Evolutionary conservation across 2,113 vertebrate species (phyloP).

Genomic region (Colius striatus): DNA sequence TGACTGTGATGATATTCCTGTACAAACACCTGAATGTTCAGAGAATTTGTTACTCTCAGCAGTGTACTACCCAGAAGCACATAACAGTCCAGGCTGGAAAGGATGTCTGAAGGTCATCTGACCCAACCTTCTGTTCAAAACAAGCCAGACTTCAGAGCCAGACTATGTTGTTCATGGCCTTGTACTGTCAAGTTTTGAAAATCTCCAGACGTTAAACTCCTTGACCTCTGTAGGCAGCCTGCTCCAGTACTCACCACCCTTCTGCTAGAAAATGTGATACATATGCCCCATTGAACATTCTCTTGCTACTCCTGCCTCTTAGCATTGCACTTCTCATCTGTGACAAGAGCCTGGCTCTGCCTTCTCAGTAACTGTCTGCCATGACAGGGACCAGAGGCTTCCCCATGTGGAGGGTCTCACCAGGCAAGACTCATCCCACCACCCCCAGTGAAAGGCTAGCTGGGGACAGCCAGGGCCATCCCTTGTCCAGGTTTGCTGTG

Average conservation of each 20-base stretch:
- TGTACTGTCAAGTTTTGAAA: background rate
- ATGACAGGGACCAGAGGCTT: background rate
- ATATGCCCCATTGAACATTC: accelerated
- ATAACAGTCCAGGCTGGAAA: background rate
- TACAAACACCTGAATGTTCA: background rate
- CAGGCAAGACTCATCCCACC: background rate
- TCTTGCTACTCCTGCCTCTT: background rate
- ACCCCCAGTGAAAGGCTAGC: background rate
- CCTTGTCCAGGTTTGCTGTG: accelerated
- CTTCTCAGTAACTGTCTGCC: background rate
- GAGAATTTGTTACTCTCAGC: background rate
- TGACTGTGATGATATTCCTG: background rate
- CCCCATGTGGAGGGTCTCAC: accelerated
- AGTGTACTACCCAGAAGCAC: background rate
- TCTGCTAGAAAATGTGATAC: background rate
- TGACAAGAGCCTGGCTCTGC: background rate
- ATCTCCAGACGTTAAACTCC: background rate
- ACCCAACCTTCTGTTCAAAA: background rate
- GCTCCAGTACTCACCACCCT: background rate
- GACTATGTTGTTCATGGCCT: background rate
- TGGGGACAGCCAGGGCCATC: accelerated
- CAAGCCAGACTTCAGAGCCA: background rate
- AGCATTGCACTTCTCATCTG: background rate
- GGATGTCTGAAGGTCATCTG: background rate
- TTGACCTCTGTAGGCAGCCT: background rate